Conservation (phyloP, 2,797 vertebrate species). For the Gastrophryne carolinensis region DNA sequence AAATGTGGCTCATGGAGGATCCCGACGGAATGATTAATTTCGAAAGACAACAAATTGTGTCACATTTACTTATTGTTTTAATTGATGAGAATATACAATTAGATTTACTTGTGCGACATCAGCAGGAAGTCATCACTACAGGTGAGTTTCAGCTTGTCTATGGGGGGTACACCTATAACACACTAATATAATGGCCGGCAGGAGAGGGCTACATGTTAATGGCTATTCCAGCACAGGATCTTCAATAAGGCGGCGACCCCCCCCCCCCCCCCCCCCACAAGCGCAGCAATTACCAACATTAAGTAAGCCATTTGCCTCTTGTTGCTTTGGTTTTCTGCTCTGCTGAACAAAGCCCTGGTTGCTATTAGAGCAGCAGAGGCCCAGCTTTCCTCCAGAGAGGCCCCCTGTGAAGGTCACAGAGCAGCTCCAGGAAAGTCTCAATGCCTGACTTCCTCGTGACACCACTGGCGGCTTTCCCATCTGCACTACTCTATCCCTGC, state of each 20-base stretch:
- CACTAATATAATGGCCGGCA: no score
- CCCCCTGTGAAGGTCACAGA: constrained; percentile 77
- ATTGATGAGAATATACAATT: no score
- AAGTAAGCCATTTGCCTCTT: constrained; percentile 80
- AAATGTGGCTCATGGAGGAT: no score
- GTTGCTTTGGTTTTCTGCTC: constrained; percentile 83
- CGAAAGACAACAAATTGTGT: no score
- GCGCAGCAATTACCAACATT: constrained; percentile 81
- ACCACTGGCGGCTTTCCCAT: constrained; percentile 59
- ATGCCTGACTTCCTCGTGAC: constrained; percentile 59
- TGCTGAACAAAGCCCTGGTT: constrained; percentile 87
- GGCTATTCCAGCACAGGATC: constrained; percentile 43
- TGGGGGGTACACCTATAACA: no score
- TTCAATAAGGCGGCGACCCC: constrained; percentile 14
- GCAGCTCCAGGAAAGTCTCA: constrained; percentile 59
- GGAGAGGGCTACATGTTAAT: constrained; percentile 41
- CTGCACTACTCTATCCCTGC: constrained; percentile 56
- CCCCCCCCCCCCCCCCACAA: no score
- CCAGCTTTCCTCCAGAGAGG: constrained; percentile 73
- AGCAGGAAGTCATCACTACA: no score
- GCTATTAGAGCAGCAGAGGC: constrained; percentile 69
- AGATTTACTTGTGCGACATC: no score
- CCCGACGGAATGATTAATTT: no score
- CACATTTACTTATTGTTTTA: no score
- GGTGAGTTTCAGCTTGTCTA: no score